Percentiles rank a stretch among this genome's conserved stretches.
phyloP scores from a whole-genome alignment of 2,888 invertebrate genomes.

The Amaurobius ferox region DNA sequence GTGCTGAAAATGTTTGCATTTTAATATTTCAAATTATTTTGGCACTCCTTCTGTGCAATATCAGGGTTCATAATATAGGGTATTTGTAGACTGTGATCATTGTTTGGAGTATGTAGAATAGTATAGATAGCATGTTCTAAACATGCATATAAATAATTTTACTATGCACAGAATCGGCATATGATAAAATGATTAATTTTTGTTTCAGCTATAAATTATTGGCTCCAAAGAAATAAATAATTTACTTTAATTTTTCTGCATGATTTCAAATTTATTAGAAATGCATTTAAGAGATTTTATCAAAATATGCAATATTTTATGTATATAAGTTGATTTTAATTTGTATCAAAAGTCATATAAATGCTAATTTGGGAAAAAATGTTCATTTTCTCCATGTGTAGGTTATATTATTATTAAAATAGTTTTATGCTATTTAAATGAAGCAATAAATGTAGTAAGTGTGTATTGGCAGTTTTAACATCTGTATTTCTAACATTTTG shows the following conservation, averaged over 20 bases:
- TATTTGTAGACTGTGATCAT: conserved; percentile 53
- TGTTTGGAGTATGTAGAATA: conserved; percentile 38
- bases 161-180: background rate
- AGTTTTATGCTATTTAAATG: background rate
- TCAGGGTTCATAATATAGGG: conserved; percentile 47
- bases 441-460: background rate
- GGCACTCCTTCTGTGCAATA: conserved; percentile 36
- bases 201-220: too few relatives aligned
- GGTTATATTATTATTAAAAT: too few relatives aligned
- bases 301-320: too few relatives aligned
- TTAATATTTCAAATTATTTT: conserved; percentile 36
- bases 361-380: too few relatives aligned
- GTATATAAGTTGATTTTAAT: too few relatives aligned
- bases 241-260: too few relatives aligned
- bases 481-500: background rate
- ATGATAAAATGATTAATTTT: background rate
- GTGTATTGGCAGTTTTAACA: background rate
- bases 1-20: conserved; percentile 38
- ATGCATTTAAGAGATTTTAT: too few relatives aligned
- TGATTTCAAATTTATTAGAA: too few relatives aligned
- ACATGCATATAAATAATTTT: conserved; percentile 10
- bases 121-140: background rate
- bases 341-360: too few relatives aligned
- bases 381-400: too few relatives aligned
- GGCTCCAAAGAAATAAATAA: too few relatives aligned